Conservation (phyloP, 2,888 invertebrate species). For the Trachelus tabidus region DNA sequence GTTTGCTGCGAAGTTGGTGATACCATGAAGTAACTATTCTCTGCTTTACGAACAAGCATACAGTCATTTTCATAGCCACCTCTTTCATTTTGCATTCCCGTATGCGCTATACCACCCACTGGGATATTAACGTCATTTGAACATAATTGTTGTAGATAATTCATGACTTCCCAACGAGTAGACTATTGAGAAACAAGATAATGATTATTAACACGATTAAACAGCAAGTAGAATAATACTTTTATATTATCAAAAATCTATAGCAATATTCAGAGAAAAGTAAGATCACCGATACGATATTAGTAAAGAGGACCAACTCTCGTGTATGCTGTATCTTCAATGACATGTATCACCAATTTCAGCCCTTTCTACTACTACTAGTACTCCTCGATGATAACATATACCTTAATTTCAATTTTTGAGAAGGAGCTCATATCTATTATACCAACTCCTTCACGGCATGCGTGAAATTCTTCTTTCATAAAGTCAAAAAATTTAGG, state of each 20-base stretch:
- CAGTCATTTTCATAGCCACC: conserved; percentile 82
- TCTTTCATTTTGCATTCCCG: conserved; percentile 78
- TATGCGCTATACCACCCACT: conserved; percentile 74
- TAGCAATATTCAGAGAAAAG: conserved; percentile 16
- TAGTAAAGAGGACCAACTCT: background rate
- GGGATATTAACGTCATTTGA: conserved; percentile 76
- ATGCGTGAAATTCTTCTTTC: conserved; percentile 78
- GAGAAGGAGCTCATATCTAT: conserved; percentile 85
- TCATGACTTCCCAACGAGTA: conserved; percentile 70
- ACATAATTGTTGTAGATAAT: conserved; percentile 75
- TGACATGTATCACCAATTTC: too few species aligned
- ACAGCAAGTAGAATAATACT: background rate
- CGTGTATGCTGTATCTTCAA: background rate
- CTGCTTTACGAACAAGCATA: conserved; percentile 73
- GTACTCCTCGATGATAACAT: conserved; percentile 22
- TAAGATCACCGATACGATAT: conserved; percentile 1
- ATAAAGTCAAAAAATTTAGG: conserved; percentile 78
- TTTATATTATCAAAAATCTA: conserved; percentile 2
- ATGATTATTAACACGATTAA: background rate
- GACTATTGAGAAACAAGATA: conserved; percentile 64
- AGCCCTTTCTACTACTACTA: background rate
- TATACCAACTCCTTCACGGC: conserved; percentile 80
- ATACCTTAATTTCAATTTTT: conserved; percentile 79
- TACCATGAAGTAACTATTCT: conserved; percentile 80
- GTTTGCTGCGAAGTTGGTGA: conserved; percentile 83